Evolutionary conservation across 2,888 invertebrate genomes (phyloP).

Genomic region (Notodonta ziczac): DNA sequence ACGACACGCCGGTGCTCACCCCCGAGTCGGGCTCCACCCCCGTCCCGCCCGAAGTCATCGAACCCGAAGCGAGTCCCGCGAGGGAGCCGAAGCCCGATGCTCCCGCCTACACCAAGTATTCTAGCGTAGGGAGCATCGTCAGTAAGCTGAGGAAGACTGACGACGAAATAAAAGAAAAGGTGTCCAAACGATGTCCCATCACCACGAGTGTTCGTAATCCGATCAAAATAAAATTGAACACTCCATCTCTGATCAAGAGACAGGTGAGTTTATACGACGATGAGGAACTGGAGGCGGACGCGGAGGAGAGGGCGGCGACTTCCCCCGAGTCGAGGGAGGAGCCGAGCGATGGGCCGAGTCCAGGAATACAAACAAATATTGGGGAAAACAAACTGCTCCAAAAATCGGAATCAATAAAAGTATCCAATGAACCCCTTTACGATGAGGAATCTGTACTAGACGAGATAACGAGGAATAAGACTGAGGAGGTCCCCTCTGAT

Average conservation of each 20-base stretch:
- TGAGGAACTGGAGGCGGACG: conserved; percentile 19
- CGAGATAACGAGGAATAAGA: conserved; percentile 6
- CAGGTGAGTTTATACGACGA: conserved; percentile 82
- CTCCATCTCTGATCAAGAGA: conserved; percentile 80
- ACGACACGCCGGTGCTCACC: conserved; percentile 1
- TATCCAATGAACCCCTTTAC: not conserved
- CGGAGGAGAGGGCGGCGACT: conserved; percentile 40
- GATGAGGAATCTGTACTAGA: not conserved
- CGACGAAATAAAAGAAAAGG: conserved; percentile 67
- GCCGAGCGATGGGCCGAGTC: not conserved
- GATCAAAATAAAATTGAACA: conserved; percentile 73
- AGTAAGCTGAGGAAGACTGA: conserved; percentile 41
- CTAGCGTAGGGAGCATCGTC: not conserved
- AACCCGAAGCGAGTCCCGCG: not conserved
- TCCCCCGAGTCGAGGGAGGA: conserved; percentile 5
- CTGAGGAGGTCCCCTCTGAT: conserved; percentile 12
- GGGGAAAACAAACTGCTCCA: not conserved
- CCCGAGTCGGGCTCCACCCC: conserved; percentile 9
- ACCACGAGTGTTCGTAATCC: conserved; percentile 70
- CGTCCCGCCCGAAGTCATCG: not conserved
- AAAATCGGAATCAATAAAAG: conserved; percentile 1
- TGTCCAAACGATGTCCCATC: conserved; percentile 70
- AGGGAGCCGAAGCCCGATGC: not conserved
- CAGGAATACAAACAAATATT: too few species aligned
- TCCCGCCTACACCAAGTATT: conserved; percentile 8